These are phyloP conservation scores for Crenuchus spilurus DNA, from an alignment of 2,797 vertebrate species.

Conservation along the genomic window DNA sequence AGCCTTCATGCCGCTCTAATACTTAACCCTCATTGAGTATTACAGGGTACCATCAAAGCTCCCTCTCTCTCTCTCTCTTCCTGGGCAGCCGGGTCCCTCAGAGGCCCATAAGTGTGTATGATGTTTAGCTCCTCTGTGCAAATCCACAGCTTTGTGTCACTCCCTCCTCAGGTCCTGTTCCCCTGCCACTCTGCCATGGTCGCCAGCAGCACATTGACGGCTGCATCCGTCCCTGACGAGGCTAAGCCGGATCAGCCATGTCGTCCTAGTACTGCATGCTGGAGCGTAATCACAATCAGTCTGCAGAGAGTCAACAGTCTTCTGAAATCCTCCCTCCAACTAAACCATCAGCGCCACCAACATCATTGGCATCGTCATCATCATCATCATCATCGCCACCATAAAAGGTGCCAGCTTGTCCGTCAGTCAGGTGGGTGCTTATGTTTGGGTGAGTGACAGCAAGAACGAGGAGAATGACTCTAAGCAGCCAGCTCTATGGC, in stretches of 20 bases:
- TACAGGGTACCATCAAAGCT: slow-evolving; percentile 43
- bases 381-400: slow-evolving; percentile 34
- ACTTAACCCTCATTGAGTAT: slow-evolving; percentile 43
- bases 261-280: slow-evolving; percentile 31
- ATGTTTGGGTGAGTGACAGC: slow-evolving; percentile 72
- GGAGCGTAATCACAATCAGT: slow-evolving; percentile 51
- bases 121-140: slow-evolving; percentile 56
- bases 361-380: slow-evolving; percentile 19
- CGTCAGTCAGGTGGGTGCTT: slow-evolving; percentile 78
- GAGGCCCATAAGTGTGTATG: slow-evolving; percentile 46
- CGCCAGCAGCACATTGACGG: slow-evolving; percentile 49
- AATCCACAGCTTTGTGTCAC: slow-evolving; percentile 66
- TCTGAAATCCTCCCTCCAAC: slow-evolving; percentile 35
- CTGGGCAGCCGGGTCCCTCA: slow-evolving; percentile 44
- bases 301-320: slow-evolving; percentile 28
- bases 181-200: slow-evolving; percentile 41
- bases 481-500: slow-evolving; percentile 77
- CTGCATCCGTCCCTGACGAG: slow-evolving; percentile 44
- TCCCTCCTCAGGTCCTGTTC: slow-evolving; percentile 57
- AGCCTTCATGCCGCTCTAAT: slow-evolving; percentile 41
- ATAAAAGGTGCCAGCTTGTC: slow-evolving; percentile 64
- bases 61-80: slow-evolving; percentile 27
- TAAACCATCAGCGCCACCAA: slow-evolving; percentile 28
- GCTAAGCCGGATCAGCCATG: slow-evolving; percentile 62
- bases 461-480: slow-evolving; percentile 66